Evolutionary conservation across 2,113 vertebrate species (phyloP).

Genomic region (Tylochromis polylepis): DNA sequence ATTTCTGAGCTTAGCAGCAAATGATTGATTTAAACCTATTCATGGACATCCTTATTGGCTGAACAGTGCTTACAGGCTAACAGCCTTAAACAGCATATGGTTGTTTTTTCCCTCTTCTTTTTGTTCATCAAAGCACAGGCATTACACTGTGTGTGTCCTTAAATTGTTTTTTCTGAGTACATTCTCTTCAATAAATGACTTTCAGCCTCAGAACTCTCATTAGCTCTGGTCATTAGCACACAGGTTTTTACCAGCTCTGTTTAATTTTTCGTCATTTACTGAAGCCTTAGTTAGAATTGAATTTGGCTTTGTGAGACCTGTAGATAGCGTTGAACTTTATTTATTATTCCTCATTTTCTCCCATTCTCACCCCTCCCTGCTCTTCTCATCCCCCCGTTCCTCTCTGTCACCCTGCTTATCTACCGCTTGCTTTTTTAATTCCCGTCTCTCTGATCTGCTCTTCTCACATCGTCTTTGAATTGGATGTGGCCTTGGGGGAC

Average conservation of each 20-base stretch:
- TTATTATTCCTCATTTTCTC: background rate
- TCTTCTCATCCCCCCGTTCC: background rate
- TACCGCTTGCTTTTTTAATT: background rate
- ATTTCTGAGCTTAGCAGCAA: background rate
- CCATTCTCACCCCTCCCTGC: background rate
- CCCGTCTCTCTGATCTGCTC: background rate
- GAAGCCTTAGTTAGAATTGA: background rate
- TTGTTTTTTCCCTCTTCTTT: background rate
- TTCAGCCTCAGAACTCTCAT: background rate
- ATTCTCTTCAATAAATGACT: background rate
- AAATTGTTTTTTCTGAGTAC: background rate
- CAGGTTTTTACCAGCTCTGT: background rate
- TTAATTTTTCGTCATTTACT: background rate
- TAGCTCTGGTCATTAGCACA: background rate
- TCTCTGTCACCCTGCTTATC: background rate
- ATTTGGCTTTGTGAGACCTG: background rate
- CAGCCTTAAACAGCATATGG: background rate
- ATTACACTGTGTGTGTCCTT: background rate
- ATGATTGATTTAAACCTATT: background rate
- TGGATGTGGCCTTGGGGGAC: background rate
- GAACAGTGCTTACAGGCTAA: background rate
- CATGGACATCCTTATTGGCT: background rate
- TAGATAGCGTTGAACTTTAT: background rate
- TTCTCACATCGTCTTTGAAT: background rate
- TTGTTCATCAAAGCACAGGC: background rate